phyloP scores from a whole-genome alignment of 2,888 invertebrate genomes.

The Lasioglossum vierecki region DNA sequence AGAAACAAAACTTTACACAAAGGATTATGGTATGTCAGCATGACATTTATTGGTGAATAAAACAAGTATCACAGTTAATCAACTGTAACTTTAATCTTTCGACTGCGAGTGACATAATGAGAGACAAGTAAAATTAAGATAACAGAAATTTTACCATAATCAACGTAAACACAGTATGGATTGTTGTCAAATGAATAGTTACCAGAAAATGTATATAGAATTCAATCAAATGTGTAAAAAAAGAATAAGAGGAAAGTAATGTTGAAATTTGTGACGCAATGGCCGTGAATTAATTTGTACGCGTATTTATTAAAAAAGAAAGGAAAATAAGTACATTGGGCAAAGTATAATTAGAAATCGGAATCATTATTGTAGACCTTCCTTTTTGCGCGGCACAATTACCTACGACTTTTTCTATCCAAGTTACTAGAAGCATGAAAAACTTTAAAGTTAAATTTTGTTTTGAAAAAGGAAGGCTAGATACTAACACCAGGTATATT shows the following conservation, averaged over 20 bases:
- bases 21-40: no score
- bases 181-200: neutral
- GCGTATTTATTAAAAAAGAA: neutral
- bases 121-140: no score
- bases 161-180: no score
- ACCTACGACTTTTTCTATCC: neutral
- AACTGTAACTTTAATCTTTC: no score
- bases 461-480: neutral
- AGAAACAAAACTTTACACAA: neutral
- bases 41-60: neutral
- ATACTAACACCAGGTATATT: neutral
- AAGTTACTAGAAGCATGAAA: neutral
- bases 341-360: neutral
- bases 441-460: neutral
- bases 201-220: no score
- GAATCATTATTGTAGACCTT: neutral
- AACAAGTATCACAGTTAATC: neutral
- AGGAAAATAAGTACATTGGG: neutral
- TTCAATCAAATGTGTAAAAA: neutral
- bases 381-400: neutral
- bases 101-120: no score
- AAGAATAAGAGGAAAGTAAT: neutral
- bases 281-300: neutral
- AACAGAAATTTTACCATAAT: no score
- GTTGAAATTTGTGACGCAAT: neutral